Evolutionary conservation across 1,140 invertebrate genomes (phyloP), one percentile per base, ranked within the genome.

Genomic region (Diachasma alloeum): DNA sequence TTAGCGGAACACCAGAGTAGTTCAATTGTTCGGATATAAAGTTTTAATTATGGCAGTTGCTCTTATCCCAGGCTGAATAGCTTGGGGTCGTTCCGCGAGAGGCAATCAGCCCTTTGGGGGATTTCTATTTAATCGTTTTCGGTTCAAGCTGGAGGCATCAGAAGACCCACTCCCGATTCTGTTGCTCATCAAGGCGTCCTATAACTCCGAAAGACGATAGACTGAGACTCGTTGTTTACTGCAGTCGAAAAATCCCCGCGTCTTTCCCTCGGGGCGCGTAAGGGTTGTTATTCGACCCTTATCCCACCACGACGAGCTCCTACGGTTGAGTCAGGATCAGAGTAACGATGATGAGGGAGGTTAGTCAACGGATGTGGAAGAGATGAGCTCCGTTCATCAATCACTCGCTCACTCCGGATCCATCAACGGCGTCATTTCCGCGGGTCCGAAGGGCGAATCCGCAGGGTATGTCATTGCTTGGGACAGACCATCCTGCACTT

Each of bases 341-440:
- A 74, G 63, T 59, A 63, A 74, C 68, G 73, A 48, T 70, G 75
- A 56, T 74, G 19, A 59, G 71, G 72, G 72, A 74, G 75, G 67
- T 11, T 46, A 46, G 56, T 77, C 66, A 48, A 46, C 73, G 75
- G 74, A 79, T 63, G 75, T 74, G 77, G 66, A 76, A 77, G 67
- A 56, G 74, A 78, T 78, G 78, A 73, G 68, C 48, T 74, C 72
- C 56, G 70, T 81, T 82, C 83, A 83, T 85, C 83, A 83, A 84
- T 85, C 83, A 83, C 78, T 76, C 78, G 76, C 79, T 80, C 80
- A 76, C 73, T 66, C 78, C 81, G 81, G 80, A 86, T 86, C 83
- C 82, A 84, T 85, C 83, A 82, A 79, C 81, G 80, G 81, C 83
- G 83, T 85, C 85, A 84, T 85, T 85, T 86, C 84, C 85, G 82